Conservation (phyloP, 1,140 invertebrate species). For the Ganaspis sp. region DNA sequence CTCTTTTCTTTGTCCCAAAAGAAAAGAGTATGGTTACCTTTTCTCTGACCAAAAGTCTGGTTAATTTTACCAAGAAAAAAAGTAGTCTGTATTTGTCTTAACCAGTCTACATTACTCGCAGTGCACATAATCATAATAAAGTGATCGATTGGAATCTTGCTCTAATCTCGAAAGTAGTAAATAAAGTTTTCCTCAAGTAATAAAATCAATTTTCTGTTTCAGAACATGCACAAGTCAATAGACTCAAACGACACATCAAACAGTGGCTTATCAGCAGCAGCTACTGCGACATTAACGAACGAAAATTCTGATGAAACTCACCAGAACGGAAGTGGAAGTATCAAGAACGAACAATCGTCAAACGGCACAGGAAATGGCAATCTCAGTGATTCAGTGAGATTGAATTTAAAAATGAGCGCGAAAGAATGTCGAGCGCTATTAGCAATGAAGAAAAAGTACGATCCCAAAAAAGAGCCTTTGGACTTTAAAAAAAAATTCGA, state of each 20-base stretch:
- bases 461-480: slow-evolving; percentile 91
- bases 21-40: no score
- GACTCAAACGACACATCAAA: slow-evolving; percentile 67
- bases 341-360: slow-evolving; percentile 53
- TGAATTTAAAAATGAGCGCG: slow-evolving; percentile 91
- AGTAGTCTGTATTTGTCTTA: no score
- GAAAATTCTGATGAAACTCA: slow-evolving; percentile 63
- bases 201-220: slow-evolving; percentile 48
- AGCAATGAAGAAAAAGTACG: slow-evolving; percentile 89
- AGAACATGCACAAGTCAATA: slow-evolving; percentile 71
- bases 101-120: no score
- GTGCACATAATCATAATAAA: no score
- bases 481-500: slow-evolving; percentile 94
- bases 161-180: no score
- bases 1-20: no score
- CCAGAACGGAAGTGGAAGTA: slow-evolving; percentile 57
- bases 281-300: slow-evolving; percentile 56
- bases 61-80: no score
- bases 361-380: slow-evolving; percentile 53
- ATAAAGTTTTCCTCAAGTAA: neutral
- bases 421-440: slow-evolving; percentile 91
- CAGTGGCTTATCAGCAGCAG: slow-evolving; percentile 56
- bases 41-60: no score
- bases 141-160: no score
- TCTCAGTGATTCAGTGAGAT: slow-evolving; percentile 58